phyloP scores from a whole-genome alignment of 2,113 vertebrate species.

The Gadus macrocephalus region DNA sequence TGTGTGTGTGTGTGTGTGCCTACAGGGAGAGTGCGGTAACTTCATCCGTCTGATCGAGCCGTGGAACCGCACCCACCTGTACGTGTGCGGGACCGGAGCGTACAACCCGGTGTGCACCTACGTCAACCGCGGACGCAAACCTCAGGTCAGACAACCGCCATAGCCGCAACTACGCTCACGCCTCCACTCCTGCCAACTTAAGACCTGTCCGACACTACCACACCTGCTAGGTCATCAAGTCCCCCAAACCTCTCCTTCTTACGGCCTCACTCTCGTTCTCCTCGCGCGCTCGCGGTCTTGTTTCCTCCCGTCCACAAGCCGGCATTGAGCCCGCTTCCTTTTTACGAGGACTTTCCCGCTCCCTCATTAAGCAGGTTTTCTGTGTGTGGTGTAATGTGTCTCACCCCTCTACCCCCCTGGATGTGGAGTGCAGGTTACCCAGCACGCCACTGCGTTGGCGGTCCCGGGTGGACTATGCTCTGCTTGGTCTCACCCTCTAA shows the following conservation, averaged over 20 bases:
- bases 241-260: neutral
- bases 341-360: slow-evolving; percentile 34
- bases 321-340: slow-evolving; percentile 16
- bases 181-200: too few relatives aligned
- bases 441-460: slow-evolving; percentile 57
- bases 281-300: neutral
- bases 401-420: slow-evolving; percentile 13
- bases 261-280: neutral
- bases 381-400: slow-evolving; percentile 24
- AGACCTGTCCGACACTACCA: too few relatives aligned
- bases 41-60: slow-evolving; percentile 96
- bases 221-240: slow-evolving; percentile 17
- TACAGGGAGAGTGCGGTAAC: slow-evolving; percentile 92
- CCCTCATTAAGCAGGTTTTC: slow-evolving; percentile 40
- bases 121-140: slow-evolving; percentile 88
- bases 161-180: too few relatives aligned
- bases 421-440: slow-evolving; percentile 27
- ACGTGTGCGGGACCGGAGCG: slow-evolving; percentile 92
- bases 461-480: slow-evolving; percentile 58
- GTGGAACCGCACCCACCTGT: slow-evolving; percentile 96
- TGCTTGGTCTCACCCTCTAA: slow-evolving; percentile 70
- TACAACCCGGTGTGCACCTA: slow-evolving; percentile 97
- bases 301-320: slow-evolving; percentile 12
- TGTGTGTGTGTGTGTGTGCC: too few relatives aligned
- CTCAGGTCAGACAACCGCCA: slow-evolving; percentile 77